A percentile compares a stretch with the other conserved stretches of the same genome.
phyloP scores from a whole-genome alignment of 2,888 invertebrate species.

The Parapristionchus giblindavisi region DNA sequence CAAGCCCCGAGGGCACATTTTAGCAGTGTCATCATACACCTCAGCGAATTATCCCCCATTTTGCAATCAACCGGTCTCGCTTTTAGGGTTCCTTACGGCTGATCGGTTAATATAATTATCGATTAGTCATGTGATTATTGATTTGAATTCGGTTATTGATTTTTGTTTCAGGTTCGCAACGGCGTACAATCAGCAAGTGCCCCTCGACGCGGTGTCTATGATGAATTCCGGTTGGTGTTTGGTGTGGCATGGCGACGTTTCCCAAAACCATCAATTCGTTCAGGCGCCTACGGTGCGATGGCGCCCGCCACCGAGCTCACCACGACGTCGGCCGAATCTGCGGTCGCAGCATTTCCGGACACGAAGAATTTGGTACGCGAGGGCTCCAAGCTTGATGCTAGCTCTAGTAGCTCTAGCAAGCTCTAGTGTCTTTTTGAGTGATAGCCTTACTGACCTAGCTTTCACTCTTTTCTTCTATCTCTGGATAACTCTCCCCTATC shows the following conservation, averaged over 20 bases:
- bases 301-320: conserved; percentile 1
- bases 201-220: conserved; percentile 15
- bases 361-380: conserved; percentile 9
- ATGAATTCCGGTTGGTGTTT: conserved; percentile 32
- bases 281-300: conserved; percentile 33
- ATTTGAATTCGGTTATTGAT: background rate
- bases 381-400: background rate
- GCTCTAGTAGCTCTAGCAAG: background rate
- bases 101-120: background rate
- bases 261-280: background rate
- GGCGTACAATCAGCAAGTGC: conserved; percentile 28
- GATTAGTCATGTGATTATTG: conserved; percentile 1
- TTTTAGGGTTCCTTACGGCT: background rate
- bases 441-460: conserved; percentile 3
- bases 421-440: background rate
- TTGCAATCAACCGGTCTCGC: background rate
- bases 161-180: conserved; percentile 13
- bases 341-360: conserved; percentile 10
- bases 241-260: conserved; percentile 20
- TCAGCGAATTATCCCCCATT: background rate
- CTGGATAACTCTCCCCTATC: too few species aligned
- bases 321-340: conserved; percentile 7
- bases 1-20: too few species aligned
- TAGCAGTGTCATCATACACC: conserved; percentile 27
- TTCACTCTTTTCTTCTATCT: background rate